Base-by-base conservation (phyloP, 2,113 vertebrate species). In the Phoenicopterus ruber region DNA sequence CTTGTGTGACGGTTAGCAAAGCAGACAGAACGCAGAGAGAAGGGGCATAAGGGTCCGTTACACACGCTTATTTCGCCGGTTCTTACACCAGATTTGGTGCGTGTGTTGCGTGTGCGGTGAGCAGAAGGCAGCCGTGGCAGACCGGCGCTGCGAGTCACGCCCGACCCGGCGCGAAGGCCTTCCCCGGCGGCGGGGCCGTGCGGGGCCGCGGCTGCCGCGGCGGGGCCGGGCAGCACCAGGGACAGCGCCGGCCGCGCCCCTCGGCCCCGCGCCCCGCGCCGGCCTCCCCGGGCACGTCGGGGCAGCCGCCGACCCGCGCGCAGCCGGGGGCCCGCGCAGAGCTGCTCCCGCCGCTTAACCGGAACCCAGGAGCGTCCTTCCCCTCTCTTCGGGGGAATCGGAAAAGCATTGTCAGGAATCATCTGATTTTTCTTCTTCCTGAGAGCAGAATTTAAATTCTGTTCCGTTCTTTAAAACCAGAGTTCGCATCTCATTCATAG, bases 51-150 rank as follows among this genome's bases (percentile, higher is more conserved):
- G 16, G 11, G 46, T 65, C 63, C 3, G 2, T 38, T 15, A 4
- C 28, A 7, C 8, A 13, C 31, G 3, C 32, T 52, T 36, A 22
- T 55, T 47, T 28, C 0, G 1, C 55, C 32, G 36, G 28, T 38
- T 29, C 9, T 42, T 10, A 8, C 19, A 25, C 17, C 5, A 36
- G 5, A 29, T 20, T 6, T 8, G 8, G 22, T 16, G 1, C 0
- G 13, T 5, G 7, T 15, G 24, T 10, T 26, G 26, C 10, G 9
- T 25, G n/a, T 7, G 36, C 31, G 34, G 10, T 13, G 58, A 13
- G 2, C 1, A 47, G 65, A 22, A 58, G 11, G 11, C 15, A 28
- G 34, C 2, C 24, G 8, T 3, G 55, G n/a, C 57, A 65, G 25
- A 2, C 14, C 7, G 61, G 10, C 21, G 4, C 52, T n/a, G 19